Base-by-base conservation (phyloP, 2,797 vertebrate species). In the Numenius phaeopus region DNA sequence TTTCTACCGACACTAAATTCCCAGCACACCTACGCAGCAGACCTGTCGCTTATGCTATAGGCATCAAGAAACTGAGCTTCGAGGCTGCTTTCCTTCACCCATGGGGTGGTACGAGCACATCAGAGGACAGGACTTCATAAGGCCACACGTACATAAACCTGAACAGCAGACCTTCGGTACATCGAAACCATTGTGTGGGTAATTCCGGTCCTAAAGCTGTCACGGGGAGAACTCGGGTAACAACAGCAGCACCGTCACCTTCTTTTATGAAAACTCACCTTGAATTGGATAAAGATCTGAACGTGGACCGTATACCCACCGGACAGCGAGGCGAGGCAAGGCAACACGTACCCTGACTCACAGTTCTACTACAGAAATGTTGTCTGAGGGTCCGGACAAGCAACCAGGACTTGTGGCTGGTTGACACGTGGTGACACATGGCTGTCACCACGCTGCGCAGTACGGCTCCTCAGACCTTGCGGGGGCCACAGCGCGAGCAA, bases 291-390 rank as follows among this genome's bases (percentile, higher is more conserved):
- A 24, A 61, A 69, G 21, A 59, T 11, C 42, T 5, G 34, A 8
- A 15, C 0, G 0, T 0, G 21, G 65, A 26, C 8, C 4, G 1
- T 1, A 19, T 3, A 26, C 17, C 47, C 34, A 24, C 4, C 50
- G 39, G 78, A 16, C 42, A 67, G 72, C 2, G 0, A 0, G 11
- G 61, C 17, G 19, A 47, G 46, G 14, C 1, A 65, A 44, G 65
- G 32, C 20, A 23, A 13, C 0, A 3, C 2, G 7, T 2, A 47
- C 3, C 49, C 27, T 22, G 64, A 72, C 58, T 14, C 4, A 24
- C 20, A 44, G 2, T 3, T 29, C 29, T 15, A 1, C 0, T 4
- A 15, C 40, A 79, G 37, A 58, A 82, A 67, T 0, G 5, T 2
- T 9, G 7, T 37, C 23, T 9, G 49, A 61, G 66, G 66, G 55